Conservation (phyloP, 2,888 invertebrate species). For the Empis stercorea region DNA sequence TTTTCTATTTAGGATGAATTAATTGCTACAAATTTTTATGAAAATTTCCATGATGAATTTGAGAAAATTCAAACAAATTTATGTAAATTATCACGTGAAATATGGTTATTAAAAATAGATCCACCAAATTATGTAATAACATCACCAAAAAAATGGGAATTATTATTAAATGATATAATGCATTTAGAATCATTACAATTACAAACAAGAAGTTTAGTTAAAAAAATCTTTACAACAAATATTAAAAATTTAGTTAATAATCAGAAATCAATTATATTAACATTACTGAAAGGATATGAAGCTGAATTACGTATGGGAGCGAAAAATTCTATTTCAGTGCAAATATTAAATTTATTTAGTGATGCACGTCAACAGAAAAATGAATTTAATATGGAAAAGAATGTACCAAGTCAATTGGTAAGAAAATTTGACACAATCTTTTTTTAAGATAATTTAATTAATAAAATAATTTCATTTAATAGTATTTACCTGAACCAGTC, state of each 20-base stretch:
- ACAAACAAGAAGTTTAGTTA: conserved; percentile 12
- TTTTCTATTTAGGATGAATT: conserved; percentile 3
- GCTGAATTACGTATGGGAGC: conserved; percentile 11
- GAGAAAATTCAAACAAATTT: conserved; percentile 9
- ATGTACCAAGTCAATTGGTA: conserved; percentile 6
- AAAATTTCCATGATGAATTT: conserved; percentile 8
- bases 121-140: not conserved
- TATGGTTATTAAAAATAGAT: conserved; percentile 4
- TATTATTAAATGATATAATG: conserved; percentile 12
- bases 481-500: conserved; percentile 18
- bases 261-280: conserved; percentile 8
- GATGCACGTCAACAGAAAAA: conserved; percentile 12
- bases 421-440: not conserved
- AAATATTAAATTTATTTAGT: conserved; percentile 14
- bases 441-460: not conserved
- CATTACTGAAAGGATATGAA: conserved; percentile 13
- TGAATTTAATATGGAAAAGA: conserved; percentile 10
- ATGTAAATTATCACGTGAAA: conserved; percentile 12
- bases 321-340: conserved; percentile 11
- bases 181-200: conserved; percentile 12
- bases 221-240: conserved; percentile 12
- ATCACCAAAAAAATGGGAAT: conserved; percentile 15
- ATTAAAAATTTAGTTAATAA: not conserved
- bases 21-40: conserved; percentile 2
- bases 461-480: not conserved